Conservation (phyloP, 2,888 invertebrate genomes). For the Lithodes maja region DNA sequence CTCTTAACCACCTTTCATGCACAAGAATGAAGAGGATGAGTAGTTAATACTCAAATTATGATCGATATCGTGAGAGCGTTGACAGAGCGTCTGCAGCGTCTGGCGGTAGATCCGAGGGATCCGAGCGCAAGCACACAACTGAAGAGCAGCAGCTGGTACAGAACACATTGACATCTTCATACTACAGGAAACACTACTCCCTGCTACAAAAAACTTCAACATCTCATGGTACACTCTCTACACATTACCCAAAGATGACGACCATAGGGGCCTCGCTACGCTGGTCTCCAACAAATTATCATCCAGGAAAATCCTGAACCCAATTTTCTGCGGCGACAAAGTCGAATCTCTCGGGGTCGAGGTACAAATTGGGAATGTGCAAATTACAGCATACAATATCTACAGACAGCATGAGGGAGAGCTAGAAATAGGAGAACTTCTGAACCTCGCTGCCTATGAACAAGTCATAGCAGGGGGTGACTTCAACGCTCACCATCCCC, state of each 20-base stretch:
- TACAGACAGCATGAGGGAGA: neutral
- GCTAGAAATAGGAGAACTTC: constrained; percentile 10
- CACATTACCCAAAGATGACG: neutral
- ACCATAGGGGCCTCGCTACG: neutral
- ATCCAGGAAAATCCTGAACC: neutral
- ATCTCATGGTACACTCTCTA: neutral
- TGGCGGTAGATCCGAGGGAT: too few species aligned
- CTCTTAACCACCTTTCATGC: too few species aligned
- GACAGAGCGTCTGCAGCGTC: too few species aligned
- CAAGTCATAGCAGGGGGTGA: neutral
- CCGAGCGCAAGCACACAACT: too few species aligned
- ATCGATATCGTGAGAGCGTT: too few species aligned
- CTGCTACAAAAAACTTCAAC: neutral
- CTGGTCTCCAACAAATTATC: neutral
- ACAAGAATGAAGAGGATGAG: too few species aligned
- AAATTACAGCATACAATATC: constrained; percentile 5
- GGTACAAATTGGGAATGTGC: neutral
- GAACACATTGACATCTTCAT: too few species aligned
- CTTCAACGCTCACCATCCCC: constrained; percentile 20
- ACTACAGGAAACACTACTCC: too few species aligned
- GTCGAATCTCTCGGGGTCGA: neutral
- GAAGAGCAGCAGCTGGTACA: too few species aligned
- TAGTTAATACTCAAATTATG: too few species aligned
- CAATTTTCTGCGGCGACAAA: constrained; percentile 12
- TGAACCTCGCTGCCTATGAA: neutral